These are phyloP conservation scores for Leptinotarsa undecemlineata DNA, from an alignment of 1,140 invertebrate genomes.

Conservation along the genomic window DNA sequence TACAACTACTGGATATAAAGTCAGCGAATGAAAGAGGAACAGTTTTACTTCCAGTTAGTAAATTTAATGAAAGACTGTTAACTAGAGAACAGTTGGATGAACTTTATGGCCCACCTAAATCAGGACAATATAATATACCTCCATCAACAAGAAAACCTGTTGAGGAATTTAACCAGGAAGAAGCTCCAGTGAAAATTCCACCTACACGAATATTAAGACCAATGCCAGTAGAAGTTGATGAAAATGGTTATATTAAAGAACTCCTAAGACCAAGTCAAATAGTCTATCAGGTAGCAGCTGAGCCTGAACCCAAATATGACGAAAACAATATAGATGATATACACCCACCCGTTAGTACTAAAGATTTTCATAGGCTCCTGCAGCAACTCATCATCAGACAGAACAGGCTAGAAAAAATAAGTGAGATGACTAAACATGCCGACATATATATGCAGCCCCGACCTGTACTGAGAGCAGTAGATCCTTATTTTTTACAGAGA, in stretches of 20 bases:
- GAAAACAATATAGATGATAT: constrained; percentile 48
- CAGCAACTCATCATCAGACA: constrained; percentile 62
- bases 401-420: constrained; percentile 59
- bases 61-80: constrained; percentile 54
- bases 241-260: constrained; percentile 50
- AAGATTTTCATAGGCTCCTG: constrained; percentile 62
- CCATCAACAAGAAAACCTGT: constrained; percentile 41
- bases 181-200: constrained; percentile 35
- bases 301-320: constrained; percentile 38
- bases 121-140: no score
- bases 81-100: constrained; percentile 39
- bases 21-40: constrained; percentile 59
- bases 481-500: constrained; percentile 36
- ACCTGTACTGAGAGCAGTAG: constrained; percentile 34
- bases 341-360: constrained; percentile 60
- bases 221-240: constrained; percentile 51
- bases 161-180: constrained; percentile 48
- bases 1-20: constrained; percentile 52
- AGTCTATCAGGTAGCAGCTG: constrained; percentile 48
- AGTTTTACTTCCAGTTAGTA: constrained; percentile 54
- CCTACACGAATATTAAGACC: constrained; percentile 41
- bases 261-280: constrained; percentile 45
- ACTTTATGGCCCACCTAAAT: constrained; percentile 5
- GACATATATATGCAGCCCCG: constrained; percentile 32
- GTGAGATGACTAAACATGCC: constrained; percentile 40